Base-by-base conservation (phyloP, 1,140 invertebrate species). In the Drosophila pruinosa region DNA sequence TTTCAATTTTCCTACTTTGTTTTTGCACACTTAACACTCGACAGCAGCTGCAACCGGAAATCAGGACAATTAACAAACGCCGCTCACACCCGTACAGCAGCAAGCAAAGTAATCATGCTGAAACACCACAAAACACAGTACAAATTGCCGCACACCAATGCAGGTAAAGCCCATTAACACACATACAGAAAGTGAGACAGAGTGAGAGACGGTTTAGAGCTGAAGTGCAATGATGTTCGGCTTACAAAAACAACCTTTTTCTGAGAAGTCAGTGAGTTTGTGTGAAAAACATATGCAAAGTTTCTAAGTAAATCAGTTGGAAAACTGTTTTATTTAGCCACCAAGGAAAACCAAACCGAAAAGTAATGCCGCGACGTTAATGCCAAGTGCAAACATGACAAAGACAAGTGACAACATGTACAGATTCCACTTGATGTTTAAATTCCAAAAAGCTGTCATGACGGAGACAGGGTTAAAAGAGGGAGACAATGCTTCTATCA, bases 331-430 rank as follows among this genome's bases (percentile, higher is more conserved):
- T 38, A 26, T 28, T 34, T 47, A 47, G 26, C 34, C 15, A 50
- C 2, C 31, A 26, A 53, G n/a, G 4, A 10, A 26, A 34, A 56
- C 1, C 10, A 21, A 45, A 47, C 24, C 14, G 39, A 17, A 48
- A 61, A 45, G 21, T 31, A 48, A 15, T 34, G 12, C 15, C 50
- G 61, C 48, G 31, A 26, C 34, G 56, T 67, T 58, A 67, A 67
- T 39, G 59, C 50, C 50, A 70, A 70, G 41, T 54, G 62, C 53
- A 45, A 65, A 72, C 69, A 53, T 48, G 53, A 67, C 52, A 67
- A 39, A 39, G 62, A 67, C 69, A 64, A 69, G 59, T 39, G 67
- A 65, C 50, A 58, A 67, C 61, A 65, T 50, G 31, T 34, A 39
- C 52, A 52, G 53, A 65, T 65, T 34, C 22, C 19, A 48, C 59